These are phyloP conservation scores for Syndactyla subalaris DNA, from an alignment of 2,797 vertebrate genomes.

Conservation along the genomic window DNA sequence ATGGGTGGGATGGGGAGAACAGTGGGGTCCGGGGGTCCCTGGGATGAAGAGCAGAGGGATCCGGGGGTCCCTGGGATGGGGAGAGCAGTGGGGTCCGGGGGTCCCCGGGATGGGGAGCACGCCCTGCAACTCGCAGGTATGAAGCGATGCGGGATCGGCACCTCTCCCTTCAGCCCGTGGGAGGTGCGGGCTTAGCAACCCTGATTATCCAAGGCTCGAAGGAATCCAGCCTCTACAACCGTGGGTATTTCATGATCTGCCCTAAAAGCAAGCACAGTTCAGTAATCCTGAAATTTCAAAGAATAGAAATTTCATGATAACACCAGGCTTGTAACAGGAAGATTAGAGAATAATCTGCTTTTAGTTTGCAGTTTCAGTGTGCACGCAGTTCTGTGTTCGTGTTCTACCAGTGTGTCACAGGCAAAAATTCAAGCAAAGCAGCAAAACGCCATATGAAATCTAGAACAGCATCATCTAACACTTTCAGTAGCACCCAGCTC, in stretches of 20 bases:
- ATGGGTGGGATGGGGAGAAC: neutral
- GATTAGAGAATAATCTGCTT: neutral
- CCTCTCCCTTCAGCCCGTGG: neutral
- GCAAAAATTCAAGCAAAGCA: neutral
- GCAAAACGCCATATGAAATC: neutral
- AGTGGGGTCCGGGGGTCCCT: too few relatives aligned
- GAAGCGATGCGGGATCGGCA: neutral
- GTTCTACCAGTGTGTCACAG: neutral
- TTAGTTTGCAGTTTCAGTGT: neutral
- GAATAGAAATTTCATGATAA: neutral
- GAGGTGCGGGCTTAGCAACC: neutral
- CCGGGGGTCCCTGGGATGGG: neutral
- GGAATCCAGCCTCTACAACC: rapidly evolving
- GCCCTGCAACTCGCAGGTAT: too few relatives aligned
- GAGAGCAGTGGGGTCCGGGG: neutral
- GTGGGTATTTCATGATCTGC: rapidly evolving
- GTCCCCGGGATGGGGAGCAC: neutral
- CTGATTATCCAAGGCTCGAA: rapidly evolving
- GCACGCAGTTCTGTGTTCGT: rapidly evolving
- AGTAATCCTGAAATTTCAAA: neutral
- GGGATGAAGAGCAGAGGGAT: neutral
- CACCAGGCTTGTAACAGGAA: neutral
- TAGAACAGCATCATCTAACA: neutral
- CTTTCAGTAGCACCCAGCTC: neutral
- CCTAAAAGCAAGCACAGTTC: neutral